These are phyloP conservation scores for Gortyna flavago DNA, from an alignment of 2,888 invertebrate species.

Conservation along the genomic window DNA sequence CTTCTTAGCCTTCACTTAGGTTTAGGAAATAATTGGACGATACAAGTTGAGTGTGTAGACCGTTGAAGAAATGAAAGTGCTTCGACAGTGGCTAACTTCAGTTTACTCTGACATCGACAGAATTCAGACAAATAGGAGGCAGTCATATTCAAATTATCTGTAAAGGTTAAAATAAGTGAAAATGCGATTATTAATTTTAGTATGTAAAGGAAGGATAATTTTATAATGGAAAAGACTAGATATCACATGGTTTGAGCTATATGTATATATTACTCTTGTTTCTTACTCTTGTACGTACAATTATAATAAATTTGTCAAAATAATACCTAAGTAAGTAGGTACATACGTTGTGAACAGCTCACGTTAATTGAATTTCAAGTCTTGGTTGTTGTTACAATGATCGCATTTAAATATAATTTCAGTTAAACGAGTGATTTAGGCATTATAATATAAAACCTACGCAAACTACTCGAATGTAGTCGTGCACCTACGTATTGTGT, in stretches of 20 bases:
- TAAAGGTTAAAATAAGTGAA: conserved; percentile 63
- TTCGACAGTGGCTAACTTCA: conserved; percentile 50
- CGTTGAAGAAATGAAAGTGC: conserved; percentile 56
- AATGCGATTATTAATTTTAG: conserved; percentile 66
- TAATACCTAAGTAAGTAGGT: conserved; percentile 73
- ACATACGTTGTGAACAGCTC: conserved; percentile 70
- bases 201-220: conserved; percentile 76
- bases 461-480: conserved; percentile 67
- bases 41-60: conserved; percentile 55
- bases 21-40: conserved; percentile 63
- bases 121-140: conserved; percentile 52
- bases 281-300: conserved; percentile 76
- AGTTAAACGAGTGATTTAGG: conserved; percentile 69
- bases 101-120: conserved; percentile 33
- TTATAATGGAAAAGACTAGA: conserved; percentile 87
- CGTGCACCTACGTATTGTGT: conserved; percentile 70
- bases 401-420: conserved; percentile 64
- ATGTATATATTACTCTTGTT: conserved; percentile 78
- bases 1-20: conserved; percentile 60
- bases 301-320: conserved; percentile 74
- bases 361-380: conserved; percentile 71
- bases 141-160: conserved; percentile 60
- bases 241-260: conserved; percentile 90
- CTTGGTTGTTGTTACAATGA: conserved; percentile 70
- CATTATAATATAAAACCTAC: conserved; percentile 71